Evolutionary conservation across 2,113 vertebrate genomes (phyloP).

Genomic region (Leuciscus idus): DNA sequence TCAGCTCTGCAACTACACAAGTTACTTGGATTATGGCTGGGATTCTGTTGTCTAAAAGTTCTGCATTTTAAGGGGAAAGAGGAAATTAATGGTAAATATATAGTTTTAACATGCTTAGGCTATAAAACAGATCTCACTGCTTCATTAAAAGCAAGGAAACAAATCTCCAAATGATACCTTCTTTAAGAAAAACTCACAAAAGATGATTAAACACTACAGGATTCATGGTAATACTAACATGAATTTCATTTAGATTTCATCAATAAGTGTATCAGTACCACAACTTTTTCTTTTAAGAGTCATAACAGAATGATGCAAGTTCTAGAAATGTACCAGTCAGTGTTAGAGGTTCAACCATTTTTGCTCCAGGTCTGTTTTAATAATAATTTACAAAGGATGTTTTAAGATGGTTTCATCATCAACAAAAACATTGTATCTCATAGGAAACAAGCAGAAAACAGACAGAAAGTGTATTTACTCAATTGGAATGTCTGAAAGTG

Average conservation of each 20-base stretch:
- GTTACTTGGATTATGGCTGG: not conserved
- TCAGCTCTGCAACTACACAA: not conserved
- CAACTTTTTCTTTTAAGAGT: not conserved
- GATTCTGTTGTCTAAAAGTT: not conserved
- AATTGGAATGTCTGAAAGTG: constrained; percentile 46
- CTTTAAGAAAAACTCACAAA: not conserved
- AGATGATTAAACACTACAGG: not conserved
- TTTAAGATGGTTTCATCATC: constrained; percentile 25
- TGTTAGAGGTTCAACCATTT: not conserved
- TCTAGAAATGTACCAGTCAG: not conserved
- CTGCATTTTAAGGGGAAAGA: not conserved
- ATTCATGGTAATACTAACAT: not conserved
- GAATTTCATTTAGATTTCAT: not conserved
- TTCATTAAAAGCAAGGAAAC: not conserved
- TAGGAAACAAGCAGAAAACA: not conserved
- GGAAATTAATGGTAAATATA: not conserved
- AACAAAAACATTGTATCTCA: constrained; percentile 12
- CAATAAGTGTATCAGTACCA: not conserved
- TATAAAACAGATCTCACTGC: not conserved
- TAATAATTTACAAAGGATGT: constrained; percentile 52
- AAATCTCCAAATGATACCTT: not conserved
- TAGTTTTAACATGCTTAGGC: not conserved
- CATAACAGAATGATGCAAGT: not conserved
- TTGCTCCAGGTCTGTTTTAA: constrained; percentile 41
- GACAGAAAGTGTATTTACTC: constrained; percentile 26